Conservation (phyloP, 1,140 invertebrate genomes). For the Drosophila erecta region DNA sequence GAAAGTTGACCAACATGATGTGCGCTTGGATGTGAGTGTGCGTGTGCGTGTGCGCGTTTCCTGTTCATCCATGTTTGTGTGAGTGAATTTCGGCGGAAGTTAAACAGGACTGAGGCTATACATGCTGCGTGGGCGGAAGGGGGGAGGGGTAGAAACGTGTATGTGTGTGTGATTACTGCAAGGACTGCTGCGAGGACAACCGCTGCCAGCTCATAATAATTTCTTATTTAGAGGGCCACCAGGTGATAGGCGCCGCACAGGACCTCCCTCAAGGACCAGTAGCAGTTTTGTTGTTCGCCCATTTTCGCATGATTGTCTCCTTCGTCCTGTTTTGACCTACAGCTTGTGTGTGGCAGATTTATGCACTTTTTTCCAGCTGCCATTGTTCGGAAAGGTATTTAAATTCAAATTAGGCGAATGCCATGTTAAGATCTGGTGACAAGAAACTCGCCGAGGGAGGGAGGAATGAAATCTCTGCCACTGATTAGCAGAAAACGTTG, state of each 20-base stretch:
- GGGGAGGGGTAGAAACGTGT: not conserved
- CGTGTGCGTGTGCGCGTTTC: constrained; percentile 38
- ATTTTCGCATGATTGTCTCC: constrained; percentile 61
- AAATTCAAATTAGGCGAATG: constrained; percentile 81
- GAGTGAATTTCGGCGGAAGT: constrained; percentile 62
- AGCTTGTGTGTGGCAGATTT: constrained; percentile 67
- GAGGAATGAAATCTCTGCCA: constrained; percentile 12
- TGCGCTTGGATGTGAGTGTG: constrained; percentile 19
- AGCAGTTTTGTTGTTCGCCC: constrained; percentile 50
- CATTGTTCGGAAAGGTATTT: constrained; percentile 52
- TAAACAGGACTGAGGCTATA: constrained; percentile 47
- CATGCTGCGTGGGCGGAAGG: not conserved
- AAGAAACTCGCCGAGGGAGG: constrained; percentile 13
- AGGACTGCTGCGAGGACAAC: constrained; percentile 32
- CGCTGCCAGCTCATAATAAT: constrained; percentile 74
- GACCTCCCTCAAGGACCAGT: not conserved
- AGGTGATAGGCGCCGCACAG: constrained; percentile 52
- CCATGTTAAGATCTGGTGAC: constrained; percentile 72
- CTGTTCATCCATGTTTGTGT: constrained; percentile 31
- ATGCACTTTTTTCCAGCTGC: constrained; percentile 54
- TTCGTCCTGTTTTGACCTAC: constrained; percentile 39
- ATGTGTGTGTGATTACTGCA: constrained; percentile 45
- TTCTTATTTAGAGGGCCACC: constrained; percentile 71
- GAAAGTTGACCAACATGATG: constrained; percentile 63
- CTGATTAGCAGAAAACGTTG: constrained; percentile 39